Evolutionary conservation across 1,140 invertebrate species (phyloP).

Genomic region (Lerema accius): DNA sequence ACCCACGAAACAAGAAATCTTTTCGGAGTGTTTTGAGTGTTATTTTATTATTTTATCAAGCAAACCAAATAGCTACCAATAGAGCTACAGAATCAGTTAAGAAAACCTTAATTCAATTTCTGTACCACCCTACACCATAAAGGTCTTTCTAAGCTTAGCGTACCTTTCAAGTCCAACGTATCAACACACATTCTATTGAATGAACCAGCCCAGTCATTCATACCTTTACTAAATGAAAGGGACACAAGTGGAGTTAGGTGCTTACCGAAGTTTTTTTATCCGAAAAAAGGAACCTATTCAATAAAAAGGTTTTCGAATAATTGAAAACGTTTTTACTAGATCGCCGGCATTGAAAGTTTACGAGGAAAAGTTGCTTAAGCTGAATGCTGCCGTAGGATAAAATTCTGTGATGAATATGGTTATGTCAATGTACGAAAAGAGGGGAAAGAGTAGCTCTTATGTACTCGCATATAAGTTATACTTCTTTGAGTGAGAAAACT

Average conservation of each 20-base stretch:
- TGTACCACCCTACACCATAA: too few species aligned
- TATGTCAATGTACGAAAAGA: too few species aligned
- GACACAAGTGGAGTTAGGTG: constrained; percentile 10
- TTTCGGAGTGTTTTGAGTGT: too few species aligned
- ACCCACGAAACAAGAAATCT: too few species aligned
- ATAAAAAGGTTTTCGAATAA: constrained; percentile 23
- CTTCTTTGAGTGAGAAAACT: too few species aligned
- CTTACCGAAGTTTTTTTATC: constrained; percentile 14
- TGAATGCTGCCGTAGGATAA: not conserved
- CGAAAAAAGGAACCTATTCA: constrained; percentile 16
- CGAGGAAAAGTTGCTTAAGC: constrained; percentile 5
- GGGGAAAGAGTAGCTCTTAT: too few species aligned
- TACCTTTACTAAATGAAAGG: constrained; percentile 7
- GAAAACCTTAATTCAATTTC: too few species aligned
- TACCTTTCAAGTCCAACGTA: not conserved
- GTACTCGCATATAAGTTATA: too few species aligned
- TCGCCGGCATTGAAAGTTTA: constrained; percentile 6
- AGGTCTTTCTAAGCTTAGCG: not conserved
- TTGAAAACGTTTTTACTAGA: constrained; percentile 17
- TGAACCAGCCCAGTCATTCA: constrained; percentile 14
- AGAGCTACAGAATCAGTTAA: too few species aligned
- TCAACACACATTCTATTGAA: not conserved
- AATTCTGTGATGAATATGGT: not conserved
- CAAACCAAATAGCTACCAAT: too few species aligned
- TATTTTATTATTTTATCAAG: too few species aligned